Conservation (phyloP, 2,797 vertebrate species). For the Oceanodroma leucorhoa region DNA sequence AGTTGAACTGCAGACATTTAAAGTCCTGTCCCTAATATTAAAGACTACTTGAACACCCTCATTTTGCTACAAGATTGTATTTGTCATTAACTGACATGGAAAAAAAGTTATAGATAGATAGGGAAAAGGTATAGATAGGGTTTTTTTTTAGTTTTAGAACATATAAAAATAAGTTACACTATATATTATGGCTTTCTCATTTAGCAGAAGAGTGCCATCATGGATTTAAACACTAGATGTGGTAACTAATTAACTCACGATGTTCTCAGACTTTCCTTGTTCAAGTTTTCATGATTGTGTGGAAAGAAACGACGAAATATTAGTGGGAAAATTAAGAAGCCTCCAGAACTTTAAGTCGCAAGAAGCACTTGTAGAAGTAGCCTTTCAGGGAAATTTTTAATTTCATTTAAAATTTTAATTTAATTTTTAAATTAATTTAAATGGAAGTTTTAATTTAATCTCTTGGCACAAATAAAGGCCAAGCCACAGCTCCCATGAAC, state of each 20-base stretch:
- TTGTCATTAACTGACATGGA: neutral
- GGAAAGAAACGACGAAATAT: neutral
- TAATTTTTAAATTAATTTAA: neutral
- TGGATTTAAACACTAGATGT: neutral
- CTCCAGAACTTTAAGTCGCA: neutral
- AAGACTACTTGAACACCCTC: neutral
- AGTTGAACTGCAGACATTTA: neutral
- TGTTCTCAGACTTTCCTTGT: neutral
- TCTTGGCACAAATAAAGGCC: neutral
- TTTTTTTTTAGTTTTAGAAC: neutral
- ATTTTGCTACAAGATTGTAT: constrained; percentile 29
- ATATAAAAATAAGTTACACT: constrained; percentile 35
- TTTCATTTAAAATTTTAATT: neutral
- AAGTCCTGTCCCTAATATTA: neutral
- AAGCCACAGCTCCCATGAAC: neutral
- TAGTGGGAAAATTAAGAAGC: neutral
- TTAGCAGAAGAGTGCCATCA: neutral
- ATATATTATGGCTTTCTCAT: constrained; percentile 30
- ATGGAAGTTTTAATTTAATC: neutral
- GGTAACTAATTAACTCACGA: neutral
- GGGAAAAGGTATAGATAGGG: neutral
- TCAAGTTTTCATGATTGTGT: neutral
- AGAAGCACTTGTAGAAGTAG: neutral
- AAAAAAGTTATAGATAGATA: neutral
- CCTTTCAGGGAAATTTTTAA: neutral